These are phyloP conservation scores for Pseudomugil gertrudae DNA, from an alignment of 2,797 vertebrate species.

Conservation along the genomic window DNA sequence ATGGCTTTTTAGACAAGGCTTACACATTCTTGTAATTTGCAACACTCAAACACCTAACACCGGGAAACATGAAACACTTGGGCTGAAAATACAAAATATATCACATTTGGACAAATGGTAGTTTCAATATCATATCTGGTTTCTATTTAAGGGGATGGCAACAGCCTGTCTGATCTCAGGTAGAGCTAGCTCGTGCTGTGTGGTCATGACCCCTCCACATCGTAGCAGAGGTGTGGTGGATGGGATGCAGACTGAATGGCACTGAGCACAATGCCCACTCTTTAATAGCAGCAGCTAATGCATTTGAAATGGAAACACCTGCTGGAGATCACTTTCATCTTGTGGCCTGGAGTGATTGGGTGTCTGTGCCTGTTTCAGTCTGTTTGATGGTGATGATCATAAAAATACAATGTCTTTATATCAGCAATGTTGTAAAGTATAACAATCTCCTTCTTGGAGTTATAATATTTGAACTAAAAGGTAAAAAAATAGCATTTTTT, in stretches of 20 bases:
- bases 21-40: neutral
- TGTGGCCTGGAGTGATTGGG: conserved; percentile 1
- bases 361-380: conserved; percentile 16
- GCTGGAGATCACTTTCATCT: conserved; percentile 54
- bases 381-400: conserved; percentile 15
- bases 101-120: neutral
- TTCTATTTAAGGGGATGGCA: conserved; percentile 52
- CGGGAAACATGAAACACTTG: neutral
- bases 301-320: conserved; percentile 46
- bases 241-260: conserved; percentile 38
- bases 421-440: neutral
- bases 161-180: conserved; percentile 55
- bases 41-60: neutral
- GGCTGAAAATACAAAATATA: neutral
- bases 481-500: neutral
- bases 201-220: conserved; percentile 56
- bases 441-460: too few relatives aligned
- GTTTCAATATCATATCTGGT: conserved; percentile 42
- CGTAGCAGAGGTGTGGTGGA: conserved; percentile 17
- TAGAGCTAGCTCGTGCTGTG: conserved; percentile 53
- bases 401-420: conserved; percentile 3
- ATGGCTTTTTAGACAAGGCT: neutral
- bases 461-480: conserved; percentile 6
- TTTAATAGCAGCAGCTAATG: conserved; percentile 53
- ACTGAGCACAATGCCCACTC: conserved; percentile 45